Evolutionary conservation across 2,113 vertebrate species (phyloP), one percentile per base, ranked within the genome.

Genomic region (Lucifuga dentata): DNA sequence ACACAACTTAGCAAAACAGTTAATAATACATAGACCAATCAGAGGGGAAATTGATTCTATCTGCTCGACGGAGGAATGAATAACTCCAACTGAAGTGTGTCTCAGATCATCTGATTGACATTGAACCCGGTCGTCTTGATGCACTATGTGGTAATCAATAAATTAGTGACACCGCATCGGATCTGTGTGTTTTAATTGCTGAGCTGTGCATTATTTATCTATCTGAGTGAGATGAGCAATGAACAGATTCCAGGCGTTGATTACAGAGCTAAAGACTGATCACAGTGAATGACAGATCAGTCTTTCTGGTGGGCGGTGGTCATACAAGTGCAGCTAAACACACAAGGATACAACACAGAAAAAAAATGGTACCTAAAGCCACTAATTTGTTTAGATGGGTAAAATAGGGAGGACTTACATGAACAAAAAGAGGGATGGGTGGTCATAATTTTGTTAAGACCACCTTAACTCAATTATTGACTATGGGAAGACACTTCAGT

Each of bases 91-190:
- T 89, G 81, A 90, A 86, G 85, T 83, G 77, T 20, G 40, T 79
- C 89, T 91, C 84, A 85, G 86, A 89, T 88, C 83, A 58, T 90
- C 73, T 90, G 89, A 92, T 90, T 91, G 91, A 92, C 90, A 85
- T 89, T 93, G 91, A 92, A 90, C 89, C 90, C 86, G 52, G 70
- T 92, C 85, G 67, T 84, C 83, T 88, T 32, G 57, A 76, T 61
- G 75, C 75, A 20, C 73, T 76, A 73, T 74, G 55, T 58, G 61
- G 29, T 77, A 51, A 92, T 92, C 90, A 92, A 93, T 93, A 91
- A 92, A 92, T 93, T 74, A 90, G 87, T 56, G 86, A 89, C 73
- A 68, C 72, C 6, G 70, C 85, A 85, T 87, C 87, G 85, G 89
- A 91, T 88, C 89, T 76, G 79, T 65, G 84, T 85, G 85, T 91